A percentile compares a stretch with the other conserved stretches of the same genome.
Evolutionary conservation across 2,797 vertebrate genomes (phyloP).

Genomic region (Argyrosomus regius): DNA sequence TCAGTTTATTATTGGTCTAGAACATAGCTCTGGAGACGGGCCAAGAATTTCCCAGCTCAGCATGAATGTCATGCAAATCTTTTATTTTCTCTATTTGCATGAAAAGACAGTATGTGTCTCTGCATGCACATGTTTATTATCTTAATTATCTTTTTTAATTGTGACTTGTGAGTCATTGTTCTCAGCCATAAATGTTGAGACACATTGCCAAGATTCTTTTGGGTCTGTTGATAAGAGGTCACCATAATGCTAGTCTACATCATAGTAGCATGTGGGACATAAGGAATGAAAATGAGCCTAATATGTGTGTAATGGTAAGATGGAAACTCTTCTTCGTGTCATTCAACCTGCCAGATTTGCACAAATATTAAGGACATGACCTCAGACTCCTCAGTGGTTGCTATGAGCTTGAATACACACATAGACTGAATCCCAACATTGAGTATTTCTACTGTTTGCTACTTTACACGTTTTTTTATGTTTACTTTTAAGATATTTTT

Average conservation of each 20-base stretch:
- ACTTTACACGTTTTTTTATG: not conserved
- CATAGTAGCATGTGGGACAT: not conserved
- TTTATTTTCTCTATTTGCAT: constrained; percentile 1
- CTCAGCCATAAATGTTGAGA: not conserved
- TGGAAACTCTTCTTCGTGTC: not conserved
- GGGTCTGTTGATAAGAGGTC: not conserved
- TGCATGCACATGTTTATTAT: not conserved
- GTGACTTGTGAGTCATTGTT: too few relatives aligned
- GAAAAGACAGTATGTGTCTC: not conserved
- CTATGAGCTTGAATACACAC: not conserved
- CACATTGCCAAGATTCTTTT: not conserved
- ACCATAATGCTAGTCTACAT: not conserved
- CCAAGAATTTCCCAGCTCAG: constrained; percentile 32
- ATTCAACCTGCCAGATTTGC: not conserved
- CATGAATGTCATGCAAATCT: not conserved
- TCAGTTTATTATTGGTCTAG: constrained; percentile 9
- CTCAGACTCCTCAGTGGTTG: not conserved
- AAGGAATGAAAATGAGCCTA: not conserved
- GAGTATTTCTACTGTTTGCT: not conserved
- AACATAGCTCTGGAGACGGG: constrained; percentile 18
- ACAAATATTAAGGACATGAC: not conserved
- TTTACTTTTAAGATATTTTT: too few relatives aligned
- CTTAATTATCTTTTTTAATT: too few relatives aligned
- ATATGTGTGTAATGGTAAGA: not conserved
- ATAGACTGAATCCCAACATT: not conserved